Percentiles rank a stretch among this genome's conserved stretches.
Evolutionary conservation across 2,797 vertebrate genomes (phyloP).

Genomic region (Odontamblyopus rebecca): DNA sequence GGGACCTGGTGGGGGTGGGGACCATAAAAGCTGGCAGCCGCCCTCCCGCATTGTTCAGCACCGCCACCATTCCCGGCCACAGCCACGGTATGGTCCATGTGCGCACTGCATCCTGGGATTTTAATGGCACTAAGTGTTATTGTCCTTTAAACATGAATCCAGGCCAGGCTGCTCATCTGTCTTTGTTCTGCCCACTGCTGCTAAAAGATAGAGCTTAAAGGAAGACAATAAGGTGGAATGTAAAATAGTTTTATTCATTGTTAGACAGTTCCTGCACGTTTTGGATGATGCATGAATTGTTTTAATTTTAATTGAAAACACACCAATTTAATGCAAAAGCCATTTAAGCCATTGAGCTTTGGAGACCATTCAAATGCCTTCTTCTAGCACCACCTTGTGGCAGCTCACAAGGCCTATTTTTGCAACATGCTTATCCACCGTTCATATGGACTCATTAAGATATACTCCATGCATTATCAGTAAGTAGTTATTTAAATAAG

Average conservation of each 20-base stretch:
- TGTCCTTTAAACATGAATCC: constrained; percentile 59
- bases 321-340: constrained; percentile 6
- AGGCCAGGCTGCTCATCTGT: constrained; percentile 39
- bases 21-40: constrained; percentile 77
- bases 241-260: constrained; percentile 31
- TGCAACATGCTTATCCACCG: not conserved
- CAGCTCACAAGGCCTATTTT: constrained; percentile 24
- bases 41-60: constrained; percentile 79
- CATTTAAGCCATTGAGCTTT: constrained; percentile 39
- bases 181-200: constrained; percentile 60
- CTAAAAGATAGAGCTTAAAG: constrained; percentile 36
- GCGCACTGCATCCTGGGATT: constrained; percentile 74
- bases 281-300: constrained; percentile 35
- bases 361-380: constrained; percentile 66
- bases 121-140: constrained; percentile 71
- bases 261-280: constrained; percentile 36
- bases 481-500: not conserved
- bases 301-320: constrained; percentile 25
- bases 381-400: constrained; percentile 84
- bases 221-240: constrained; percentile 38
- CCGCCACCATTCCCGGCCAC: constrained; percentile 62
- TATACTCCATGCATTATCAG: not conserved
- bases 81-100: constrained; percentile 67
- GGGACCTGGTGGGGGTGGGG: constrained; percentile 73
- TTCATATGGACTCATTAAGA: not conserved